These are phyloP conservation scores for Laothoe populi DNA, from an alignment of 2,888 invertebrate genomes.

Conservation along the genomic window DNA sequence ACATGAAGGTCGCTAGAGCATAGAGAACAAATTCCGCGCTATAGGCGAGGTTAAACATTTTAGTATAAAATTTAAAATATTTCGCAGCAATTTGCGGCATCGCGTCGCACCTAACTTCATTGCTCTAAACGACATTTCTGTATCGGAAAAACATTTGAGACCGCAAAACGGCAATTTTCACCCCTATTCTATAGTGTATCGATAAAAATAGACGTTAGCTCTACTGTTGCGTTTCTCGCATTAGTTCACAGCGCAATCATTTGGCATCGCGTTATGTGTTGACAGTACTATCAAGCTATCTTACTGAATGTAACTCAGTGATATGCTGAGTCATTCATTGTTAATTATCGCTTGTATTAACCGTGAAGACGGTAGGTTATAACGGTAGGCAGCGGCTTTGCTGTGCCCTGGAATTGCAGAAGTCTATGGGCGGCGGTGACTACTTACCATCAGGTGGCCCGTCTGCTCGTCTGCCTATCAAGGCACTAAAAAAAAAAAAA, in stretches of 20 bases:
- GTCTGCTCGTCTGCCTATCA: no score
- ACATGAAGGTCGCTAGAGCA: not conserved
- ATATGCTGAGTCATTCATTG: no score
- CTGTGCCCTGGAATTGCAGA: no score
- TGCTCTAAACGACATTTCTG: conserved; percentile 18
- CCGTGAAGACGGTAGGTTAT: no score
- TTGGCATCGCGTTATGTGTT: conserved; percentile 12
- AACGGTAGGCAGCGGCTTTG: no score
- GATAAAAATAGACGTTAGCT: conserved; percentile 25
- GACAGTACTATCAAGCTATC: conserved; percentile 9
- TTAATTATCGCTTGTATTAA: no score
- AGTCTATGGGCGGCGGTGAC: no score
- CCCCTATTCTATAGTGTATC: conserved; percentile 9
- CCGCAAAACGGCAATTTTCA: conserved; percentile 24
- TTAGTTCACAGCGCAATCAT: conserved; percentile 18
- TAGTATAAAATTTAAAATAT: conserved; percentile 4
- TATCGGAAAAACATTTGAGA: conserved; percentile 27
- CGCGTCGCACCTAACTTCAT: conserved; percentile 7
- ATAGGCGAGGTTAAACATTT: conserved; percentile 7
- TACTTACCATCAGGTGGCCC: no score
- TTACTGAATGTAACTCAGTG: no score
- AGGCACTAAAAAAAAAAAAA: no score
- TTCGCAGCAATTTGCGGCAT: not conserved
- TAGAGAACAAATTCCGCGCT: not conserved
- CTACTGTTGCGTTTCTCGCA: conserved; percentile 5